Evolutionary conservation across 2,113 vertebrate species (phyloP).

Genomic region (Buteo buteo): DNA sequence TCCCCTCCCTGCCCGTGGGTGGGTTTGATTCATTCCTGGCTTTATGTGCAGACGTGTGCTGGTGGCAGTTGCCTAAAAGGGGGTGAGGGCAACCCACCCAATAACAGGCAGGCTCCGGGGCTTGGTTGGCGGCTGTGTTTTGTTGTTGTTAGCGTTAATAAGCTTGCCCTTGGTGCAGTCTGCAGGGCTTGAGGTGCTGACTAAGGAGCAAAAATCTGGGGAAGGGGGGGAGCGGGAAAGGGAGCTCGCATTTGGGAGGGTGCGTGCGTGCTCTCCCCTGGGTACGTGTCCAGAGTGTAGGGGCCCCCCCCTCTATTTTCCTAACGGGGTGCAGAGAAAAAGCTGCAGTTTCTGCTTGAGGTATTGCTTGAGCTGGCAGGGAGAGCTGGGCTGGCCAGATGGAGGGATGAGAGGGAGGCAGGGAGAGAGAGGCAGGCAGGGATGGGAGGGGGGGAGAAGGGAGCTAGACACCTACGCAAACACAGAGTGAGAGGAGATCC

Average conservation of each 20-base stretch:
- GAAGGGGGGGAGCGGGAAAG: not conserved
- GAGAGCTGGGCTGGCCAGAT: slow-evolving; percentile 59
- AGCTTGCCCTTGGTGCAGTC: slow-evolving; percentile 23
- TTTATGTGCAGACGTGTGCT: not conserved
- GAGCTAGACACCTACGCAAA: slow-evolving; percentile 48
- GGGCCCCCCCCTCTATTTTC: not conserved
- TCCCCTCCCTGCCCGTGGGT: not conserved
- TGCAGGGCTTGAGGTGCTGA: slow-evolving; percentile 30
- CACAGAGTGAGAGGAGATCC: slow-evolving; percentile 61
- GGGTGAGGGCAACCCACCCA: not conserved
- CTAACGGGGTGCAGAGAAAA: not conserved
- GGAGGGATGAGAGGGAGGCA: slow-evolving; percentile 55
- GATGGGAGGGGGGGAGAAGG: slow-evolving; percentile 35
- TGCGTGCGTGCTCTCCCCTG: not conserved
- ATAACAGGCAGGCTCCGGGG: not conserved
- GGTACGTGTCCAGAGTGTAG: not conserved
- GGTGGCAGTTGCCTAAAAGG: not conserved
- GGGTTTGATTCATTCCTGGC: not conserved
- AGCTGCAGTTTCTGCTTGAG: slow-evolving; percentile 45
- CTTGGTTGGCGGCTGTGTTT: not conserved
- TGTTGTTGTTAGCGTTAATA: not conserved
- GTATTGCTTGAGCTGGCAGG: slow-evolving; percentile 47
- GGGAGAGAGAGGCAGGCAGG: slow-evolving; percentile 44
- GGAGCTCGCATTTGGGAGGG: not conserved
- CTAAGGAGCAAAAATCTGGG: not conserved